Conservation (phyloP, 2,888 invertebrate species). For the Geotrupes spiniger region DNA sequence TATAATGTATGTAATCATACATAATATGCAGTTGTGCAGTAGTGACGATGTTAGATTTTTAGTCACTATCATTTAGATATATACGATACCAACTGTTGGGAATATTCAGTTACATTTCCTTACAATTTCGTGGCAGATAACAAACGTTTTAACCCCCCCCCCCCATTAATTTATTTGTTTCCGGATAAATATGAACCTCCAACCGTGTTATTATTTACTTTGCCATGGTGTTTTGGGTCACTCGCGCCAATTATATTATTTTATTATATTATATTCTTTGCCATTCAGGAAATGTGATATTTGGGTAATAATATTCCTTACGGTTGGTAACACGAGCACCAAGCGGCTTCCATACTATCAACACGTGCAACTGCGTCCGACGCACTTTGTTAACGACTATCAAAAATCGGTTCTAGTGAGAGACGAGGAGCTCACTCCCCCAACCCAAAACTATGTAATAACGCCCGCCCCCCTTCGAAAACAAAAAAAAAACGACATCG, state of each 20-base stretch:
- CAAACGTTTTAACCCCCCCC: no score
- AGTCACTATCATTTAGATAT: constrained; percentile 31
- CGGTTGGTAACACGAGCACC: constrained; percentile 30
- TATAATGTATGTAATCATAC: constrained; percentile 32
- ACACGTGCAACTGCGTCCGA: constrained; percentile 42
- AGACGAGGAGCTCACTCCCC: constrained; percentile 2
- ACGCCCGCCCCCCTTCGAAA: constrained; percentile 15
- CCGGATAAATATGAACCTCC: no score
- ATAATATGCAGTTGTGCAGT: constrained; percentile 41
- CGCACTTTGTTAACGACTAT: constrained; percentile 44
- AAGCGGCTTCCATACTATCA: constrained; percentile 42
- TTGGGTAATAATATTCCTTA: constrained; percentile 11
- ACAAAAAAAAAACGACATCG: constrained; percentile 2
- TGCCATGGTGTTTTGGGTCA: no score
- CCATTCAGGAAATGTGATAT: neutral
- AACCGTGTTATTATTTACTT: no score
- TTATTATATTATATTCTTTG: no score
- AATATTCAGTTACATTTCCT: no score
- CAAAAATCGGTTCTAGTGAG: constrained; percentile 31
- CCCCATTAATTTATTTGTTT: no score
- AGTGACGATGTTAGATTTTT: constrained; percentile 38
- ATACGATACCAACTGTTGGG: neutral
- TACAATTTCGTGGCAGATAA: no score
- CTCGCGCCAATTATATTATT: no score
- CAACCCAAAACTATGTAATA: constrained; percentile 28